Percentiles rank a stretch among this genome's conserved stretches.
phyloP scores from a whole-genome alignment of 1,140 invertebrate genomes.

The Paralvinella palmiformis region DNA sequence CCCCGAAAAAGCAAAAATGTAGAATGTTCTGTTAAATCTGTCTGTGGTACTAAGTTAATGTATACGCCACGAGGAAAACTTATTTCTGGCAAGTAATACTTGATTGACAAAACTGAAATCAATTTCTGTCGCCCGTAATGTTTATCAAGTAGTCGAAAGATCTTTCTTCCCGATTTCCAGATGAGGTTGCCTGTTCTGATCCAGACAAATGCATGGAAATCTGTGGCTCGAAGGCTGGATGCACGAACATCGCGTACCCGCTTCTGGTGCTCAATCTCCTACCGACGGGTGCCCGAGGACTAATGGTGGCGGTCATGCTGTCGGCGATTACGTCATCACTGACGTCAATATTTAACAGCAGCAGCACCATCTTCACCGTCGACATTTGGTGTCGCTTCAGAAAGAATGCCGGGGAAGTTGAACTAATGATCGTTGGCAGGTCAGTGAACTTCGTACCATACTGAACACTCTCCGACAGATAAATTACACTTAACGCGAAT shows the following conservation, averaged over 20 bases:
- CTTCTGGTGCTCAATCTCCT: constrained; percentile 14
- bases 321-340: constrained; percentile 29
- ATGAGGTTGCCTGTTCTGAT: constrained; percentile 16
- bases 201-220: constrained; percentile 6
- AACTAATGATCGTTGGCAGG: constrained; percentile 54
- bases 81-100: no score
- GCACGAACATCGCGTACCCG: constrained; percentile 20
- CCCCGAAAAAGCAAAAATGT: no score
- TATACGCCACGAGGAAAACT: no score
- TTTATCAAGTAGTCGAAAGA: no score
- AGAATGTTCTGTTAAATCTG: no score
- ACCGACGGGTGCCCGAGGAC: constrained; percentile 18
- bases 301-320: constrained; percentile 23
- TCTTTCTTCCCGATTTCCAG: no score
- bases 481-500: no score
- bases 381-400: constrained; percentile 53
- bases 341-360: constrained; percentile 56
- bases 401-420: constrained; percentile 40
- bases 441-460: constrained; percentile 22
- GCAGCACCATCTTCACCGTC: constrained; percentile 56
- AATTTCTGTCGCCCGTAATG: no score
- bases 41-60: no score
- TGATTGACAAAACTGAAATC: no score
- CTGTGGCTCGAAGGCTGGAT: constrained; percentile 12
- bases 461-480: no score